Conservation (phyloP, 2,113 vertebrate genomes). For the Oxyruncus cristatus region DNA sequence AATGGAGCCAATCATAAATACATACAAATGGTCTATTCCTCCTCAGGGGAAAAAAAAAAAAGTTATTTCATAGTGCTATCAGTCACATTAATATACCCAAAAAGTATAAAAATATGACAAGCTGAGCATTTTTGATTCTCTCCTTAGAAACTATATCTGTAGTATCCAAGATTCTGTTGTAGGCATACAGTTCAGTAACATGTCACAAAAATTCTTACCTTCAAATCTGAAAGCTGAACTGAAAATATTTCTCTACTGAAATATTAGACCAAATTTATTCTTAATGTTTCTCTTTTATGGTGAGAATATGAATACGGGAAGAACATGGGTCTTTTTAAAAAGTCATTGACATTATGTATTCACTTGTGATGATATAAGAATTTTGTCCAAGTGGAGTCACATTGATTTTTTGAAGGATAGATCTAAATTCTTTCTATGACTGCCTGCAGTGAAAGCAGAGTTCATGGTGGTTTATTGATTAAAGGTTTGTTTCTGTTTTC, state of each 20-base stretch:
- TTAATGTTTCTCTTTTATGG: not conserved
- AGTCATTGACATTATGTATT: not conserved
- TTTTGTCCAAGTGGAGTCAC: not conserved
- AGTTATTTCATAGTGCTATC: not conserved
- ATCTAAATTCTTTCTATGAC: not conserved
- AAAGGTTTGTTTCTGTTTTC: not conserved
- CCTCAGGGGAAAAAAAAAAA: not conserved
- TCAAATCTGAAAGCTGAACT: not conserved
- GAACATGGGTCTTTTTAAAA: not conserved
- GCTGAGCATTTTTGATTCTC: not conserved
- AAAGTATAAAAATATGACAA: not conserved
- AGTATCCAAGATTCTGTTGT: not conserved
- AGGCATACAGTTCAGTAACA: not conserved
- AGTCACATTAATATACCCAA: not conserved
- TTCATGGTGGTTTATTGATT: not conserved
- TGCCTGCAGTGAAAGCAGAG: not conserved
- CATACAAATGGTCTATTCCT: not conserved
- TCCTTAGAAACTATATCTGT: not conserved
- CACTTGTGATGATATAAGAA: not conserved
- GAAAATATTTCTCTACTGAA: not conserved
- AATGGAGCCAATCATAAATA: not conserved
- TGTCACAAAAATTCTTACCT: not conserved
- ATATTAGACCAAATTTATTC: not conserved
- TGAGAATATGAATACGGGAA: not conserved
- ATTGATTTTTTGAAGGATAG: not conserved